A percentile compares a stretch with the other conserved stretches of the same genome.
phyloP scores from a whole-genome alignment of 2,888 invertebrate genomes.

The Diadromus collaris region DNA sequence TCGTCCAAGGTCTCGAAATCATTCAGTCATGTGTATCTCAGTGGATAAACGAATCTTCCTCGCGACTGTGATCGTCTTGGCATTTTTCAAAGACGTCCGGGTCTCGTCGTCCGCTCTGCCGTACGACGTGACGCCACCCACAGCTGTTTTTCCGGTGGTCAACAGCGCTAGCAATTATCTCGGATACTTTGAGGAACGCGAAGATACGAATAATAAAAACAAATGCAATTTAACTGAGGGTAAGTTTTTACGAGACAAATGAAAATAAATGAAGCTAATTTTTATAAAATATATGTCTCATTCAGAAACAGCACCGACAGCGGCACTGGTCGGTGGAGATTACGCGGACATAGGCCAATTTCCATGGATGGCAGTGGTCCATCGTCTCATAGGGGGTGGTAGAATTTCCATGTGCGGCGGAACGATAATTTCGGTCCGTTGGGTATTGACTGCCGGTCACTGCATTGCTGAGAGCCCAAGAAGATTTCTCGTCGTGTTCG shows the following conservation, averaged over 20 bases:
- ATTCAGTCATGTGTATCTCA: constrained; percentile 21
- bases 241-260: constrained; percentile 9
- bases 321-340: constrained; percentile 60
- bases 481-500: constrained; percentile 65
- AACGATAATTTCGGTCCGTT: constrained; percentile 66
- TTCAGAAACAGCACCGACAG: background rate
- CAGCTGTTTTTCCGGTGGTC: constrained; percentile 12
- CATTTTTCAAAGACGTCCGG: background rate
- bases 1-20: background rate
- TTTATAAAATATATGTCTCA: background rate
- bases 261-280: constrained; percentile 1
- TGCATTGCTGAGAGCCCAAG: constrained; percentile 56
- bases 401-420: constrained; percentile 65
- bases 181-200: constrained; percentile 40
- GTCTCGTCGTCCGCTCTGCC: constrained; percentile 7
- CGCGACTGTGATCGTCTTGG: constrained; percentile 14
- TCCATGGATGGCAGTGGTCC: constrained; percentile 69
- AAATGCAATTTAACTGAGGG: background rate
- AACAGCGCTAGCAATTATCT: constrained; percentile 19
- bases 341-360: constrained; percentile 63
- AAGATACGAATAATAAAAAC: background rate
- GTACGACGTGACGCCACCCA: background rate
- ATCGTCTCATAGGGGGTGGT: constrained; percentile 60
- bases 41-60: background rate
- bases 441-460: constrained; percentile 71